A percentile compares a stretch with the other conserved stretches of the same genome.
Conservation (phyloP, 2,888 invertebrate genomes). For the Cephus pygmeus region DNA sequence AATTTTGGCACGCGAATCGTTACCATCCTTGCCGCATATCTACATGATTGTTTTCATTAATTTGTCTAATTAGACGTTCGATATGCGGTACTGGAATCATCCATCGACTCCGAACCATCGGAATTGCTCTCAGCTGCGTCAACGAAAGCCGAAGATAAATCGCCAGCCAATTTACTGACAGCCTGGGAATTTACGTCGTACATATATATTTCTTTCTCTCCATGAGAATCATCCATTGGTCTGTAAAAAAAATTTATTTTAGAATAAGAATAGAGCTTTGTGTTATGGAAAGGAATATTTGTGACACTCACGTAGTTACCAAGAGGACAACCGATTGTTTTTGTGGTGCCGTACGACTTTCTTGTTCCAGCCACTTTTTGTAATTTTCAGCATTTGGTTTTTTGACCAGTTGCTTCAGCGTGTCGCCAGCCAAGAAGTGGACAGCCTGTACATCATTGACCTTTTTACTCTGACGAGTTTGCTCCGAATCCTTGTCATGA, state of each 20-base stretch:
- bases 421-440: conserved; percentile 79
- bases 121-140: conserved; percentile 89
- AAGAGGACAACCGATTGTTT: conserved; percentile 84
- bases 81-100: conserved; percentile 32
- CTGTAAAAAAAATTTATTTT: conserved; percentile 60
- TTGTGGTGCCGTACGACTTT: conserved; percentile 79
- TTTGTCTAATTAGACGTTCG: background rate
- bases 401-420: conserved; percentile 79
- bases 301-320: conserved; percentile 79
- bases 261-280: conserved; percentile 12
- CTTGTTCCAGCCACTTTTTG: conserved; percentile 82
- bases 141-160: conserved; percentile 85
- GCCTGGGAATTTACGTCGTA: conserved; percentile 81
- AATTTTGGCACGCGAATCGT: conserved; percentile 30
- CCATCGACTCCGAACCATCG: conserved; percentile 50
- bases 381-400: conserved; percentile 83
- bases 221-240: conserved; percentile 63
- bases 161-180: conserved; percentile 83
- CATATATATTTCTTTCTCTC: conserved; percentile 86
- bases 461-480: conserved; percentile 69
- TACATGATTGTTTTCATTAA: background rate
- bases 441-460: conserved; percentile 76
- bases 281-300: conserved; percentile 1
- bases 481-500: conserved; percentile 40
- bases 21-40: background rate